Conservation (phyloP, 1,140 invertebrate species). For the Dendrolimus kikuchii region DNA sequence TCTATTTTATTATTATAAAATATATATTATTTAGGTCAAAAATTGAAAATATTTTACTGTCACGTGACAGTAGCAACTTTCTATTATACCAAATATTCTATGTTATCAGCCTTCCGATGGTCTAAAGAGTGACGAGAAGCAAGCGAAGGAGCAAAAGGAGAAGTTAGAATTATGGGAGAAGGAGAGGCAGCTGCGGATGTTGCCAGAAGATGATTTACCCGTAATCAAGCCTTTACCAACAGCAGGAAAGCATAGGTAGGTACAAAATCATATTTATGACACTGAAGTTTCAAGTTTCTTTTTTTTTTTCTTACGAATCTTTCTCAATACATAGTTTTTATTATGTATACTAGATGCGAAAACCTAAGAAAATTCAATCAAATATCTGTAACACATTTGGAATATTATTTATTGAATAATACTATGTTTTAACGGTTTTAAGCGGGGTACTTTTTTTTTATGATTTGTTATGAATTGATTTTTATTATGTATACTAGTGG, state of each 20-base stretch:
- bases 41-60: constrained; percentile 4
- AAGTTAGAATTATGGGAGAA: constrained; percentile 85
- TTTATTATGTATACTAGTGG: too few relatives aligned
- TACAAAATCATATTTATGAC: not conserved
- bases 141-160: constrained; percentile 85
- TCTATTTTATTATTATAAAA: too few relatives aligned
- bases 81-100: constrained; percentile 1
- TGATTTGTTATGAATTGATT: too few relatives aligned
- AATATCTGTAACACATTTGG: too few relatives aligned
- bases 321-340: too few relatives aligned
- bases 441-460: too few relatives aligned
- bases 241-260: constrained; percentile 45
- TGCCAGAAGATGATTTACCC: constrained; percentile 63
- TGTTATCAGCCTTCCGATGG: constrained; percentile 78
- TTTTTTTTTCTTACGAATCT: too few relatives aligned
- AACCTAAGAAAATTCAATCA: too few relatives aligned
- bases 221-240: constrained; percentile 38
- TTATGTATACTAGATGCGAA: too few relatives aligned
- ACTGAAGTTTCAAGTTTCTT: too few relatives aligned
- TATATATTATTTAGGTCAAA: not conserved
- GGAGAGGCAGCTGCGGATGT: constrained; percentile 85
- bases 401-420: too few relatives aligned
- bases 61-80: not conserved
- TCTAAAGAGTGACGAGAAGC: constrained; percentile 87
- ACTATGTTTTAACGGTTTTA: too few relatives aligned